These are phyloP conservation scores for Myrmecophaga tridactyla DNA, from an alignment of 2,113 vertebrate species.

Conservation along the genomic window DNA sequence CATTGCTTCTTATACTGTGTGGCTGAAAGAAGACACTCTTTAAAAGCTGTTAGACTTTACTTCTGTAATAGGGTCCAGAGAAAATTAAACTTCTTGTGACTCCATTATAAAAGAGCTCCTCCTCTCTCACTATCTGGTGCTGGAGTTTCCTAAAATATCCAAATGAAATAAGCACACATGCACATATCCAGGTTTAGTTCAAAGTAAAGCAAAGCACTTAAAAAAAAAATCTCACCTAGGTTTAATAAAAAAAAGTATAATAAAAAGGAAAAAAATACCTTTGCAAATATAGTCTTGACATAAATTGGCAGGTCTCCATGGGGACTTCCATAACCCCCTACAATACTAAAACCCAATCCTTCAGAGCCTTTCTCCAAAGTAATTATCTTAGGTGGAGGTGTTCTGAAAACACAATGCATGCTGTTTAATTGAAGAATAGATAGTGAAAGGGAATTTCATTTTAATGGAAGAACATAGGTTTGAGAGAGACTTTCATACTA, in stretches of 20 bases:
- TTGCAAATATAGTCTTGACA: constrained; percentile 98
- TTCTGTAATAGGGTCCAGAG: neutral
- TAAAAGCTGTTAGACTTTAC: neutral
- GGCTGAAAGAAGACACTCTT: neutral
- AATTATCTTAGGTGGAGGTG: constrained; percentile 89
- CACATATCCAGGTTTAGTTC: neutral
- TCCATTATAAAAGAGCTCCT: neutral
- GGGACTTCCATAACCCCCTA: constrained; percentile 95
- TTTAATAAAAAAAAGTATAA: constrained; percentile 59
- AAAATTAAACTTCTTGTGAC: neutral
- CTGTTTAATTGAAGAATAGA: constrained; percentile 76
- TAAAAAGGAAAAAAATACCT: constrained; percentile 85
- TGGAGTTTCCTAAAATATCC: constrained; percentile 32
- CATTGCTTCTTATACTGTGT: neutral
- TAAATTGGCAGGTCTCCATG: constrained; percentile 99
- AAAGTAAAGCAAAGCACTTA: constrained; percentile 47
- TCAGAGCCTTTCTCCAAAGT: constrained; percentile 95
- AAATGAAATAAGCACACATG: constrained; percentile 8
- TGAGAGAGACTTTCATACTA: constrained; percentile 72
- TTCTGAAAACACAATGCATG: constrained; percentile 87
- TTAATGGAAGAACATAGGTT: constrained; percentile 71
- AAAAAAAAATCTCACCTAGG: constrained; percentile 65
- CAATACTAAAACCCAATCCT: constrained; percentile 97
- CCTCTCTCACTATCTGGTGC: neutral
- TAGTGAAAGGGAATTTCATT: constrained; percentile 65